Evolutionary conservation across 92 coral and sea anemone species (phyloP), one percentile per base, ranked within the genome.

Genomic region (Isaurus tuberculatus): DNA sequence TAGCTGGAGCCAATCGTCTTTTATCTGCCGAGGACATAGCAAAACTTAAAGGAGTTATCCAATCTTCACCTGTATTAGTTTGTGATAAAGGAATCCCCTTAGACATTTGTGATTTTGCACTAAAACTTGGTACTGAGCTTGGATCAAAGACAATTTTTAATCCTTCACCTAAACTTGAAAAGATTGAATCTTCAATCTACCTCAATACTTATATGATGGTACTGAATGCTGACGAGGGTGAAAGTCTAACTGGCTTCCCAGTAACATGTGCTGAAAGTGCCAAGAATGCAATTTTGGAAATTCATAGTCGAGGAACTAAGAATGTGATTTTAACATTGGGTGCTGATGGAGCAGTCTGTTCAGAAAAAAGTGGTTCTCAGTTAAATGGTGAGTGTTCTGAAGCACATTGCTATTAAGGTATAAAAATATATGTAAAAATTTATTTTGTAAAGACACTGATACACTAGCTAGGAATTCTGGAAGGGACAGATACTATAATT

Each of bases 11-110:
- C 22, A 93, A 91, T 80, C 89, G 85, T 28, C 87, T 86, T 30
- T 63, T 95, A 11, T 63, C 90, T 1, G 27, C 81, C 25, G 92
- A 83, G 10, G 90, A 95, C 48, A 51, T 95, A 28, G 44, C 83
- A 57, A 68, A 78, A 34, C 90, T 97, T 11, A 79, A 83, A 71
- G 31, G 31, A 49, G 29, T 86, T 11, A 91, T 93, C 2, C 48
- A 73, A 57, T 84, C 90, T 27, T 74, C 91, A 61, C 93, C 91
- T 20, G 95, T 95, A 15, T 57, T 95, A 77, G 83, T 95, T 57
- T 93, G 92, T 64, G 97, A 95, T 70, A 91, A 90, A 73, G 98
- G 97, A 6, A 93, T 95, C 42, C 94, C 97, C 1, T 83, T 91
- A 4, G 60, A 92, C 57, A 93, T 90, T 60, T 88, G 95, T 9